Percentiles rank a stretch among this genome's conserved stretches.
These are phyloP conservation scores for Theonella swinhoei DNA, from an alignment of 37 sponge, comb jelly and placozoan species.

Conservation along the genomic window DNA sequence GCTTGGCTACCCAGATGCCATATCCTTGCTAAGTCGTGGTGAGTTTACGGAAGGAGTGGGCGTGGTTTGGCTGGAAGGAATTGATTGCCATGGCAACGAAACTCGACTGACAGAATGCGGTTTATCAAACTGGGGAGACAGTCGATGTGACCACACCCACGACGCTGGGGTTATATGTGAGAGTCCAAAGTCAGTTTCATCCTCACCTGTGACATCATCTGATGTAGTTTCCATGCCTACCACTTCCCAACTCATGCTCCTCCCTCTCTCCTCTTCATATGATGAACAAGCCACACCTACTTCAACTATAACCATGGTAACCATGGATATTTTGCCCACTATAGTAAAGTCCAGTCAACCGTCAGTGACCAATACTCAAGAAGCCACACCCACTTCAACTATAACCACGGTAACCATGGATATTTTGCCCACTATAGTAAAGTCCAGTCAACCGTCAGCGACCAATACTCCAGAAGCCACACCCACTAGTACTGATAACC, in stretches of 20 bases:
- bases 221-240: background rate
- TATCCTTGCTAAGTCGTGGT: background rate
- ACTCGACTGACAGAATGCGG: background rate
- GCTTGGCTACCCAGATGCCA: background rate
- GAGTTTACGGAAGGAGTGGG: background rate
- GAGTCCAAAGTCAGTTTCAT: background rate
- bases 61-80: background rate
- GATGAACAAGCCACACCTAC: background rate
- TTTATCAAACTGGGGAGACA: background rate
- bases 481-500: background rate
- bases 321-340: background rate
- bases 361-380: background rate
- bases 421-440: background rate
- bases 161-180: background rate
- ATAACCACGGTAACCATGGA: no score
- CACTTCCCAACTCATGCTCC: background rate
- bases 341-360: background rate
- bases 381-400: background rate
- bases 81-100: background rate
- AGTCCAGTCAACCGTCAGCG: background rate
- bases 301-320: no score
- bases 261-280: background rate
- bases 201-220: background rate
- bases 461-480: background rate
- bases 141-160: background rate